These are phyloP conservation scores for Apodemia duryi DNA, from an alignment of 2,888 invertebrate genomes.

Conservation along the genomic window DNA sequence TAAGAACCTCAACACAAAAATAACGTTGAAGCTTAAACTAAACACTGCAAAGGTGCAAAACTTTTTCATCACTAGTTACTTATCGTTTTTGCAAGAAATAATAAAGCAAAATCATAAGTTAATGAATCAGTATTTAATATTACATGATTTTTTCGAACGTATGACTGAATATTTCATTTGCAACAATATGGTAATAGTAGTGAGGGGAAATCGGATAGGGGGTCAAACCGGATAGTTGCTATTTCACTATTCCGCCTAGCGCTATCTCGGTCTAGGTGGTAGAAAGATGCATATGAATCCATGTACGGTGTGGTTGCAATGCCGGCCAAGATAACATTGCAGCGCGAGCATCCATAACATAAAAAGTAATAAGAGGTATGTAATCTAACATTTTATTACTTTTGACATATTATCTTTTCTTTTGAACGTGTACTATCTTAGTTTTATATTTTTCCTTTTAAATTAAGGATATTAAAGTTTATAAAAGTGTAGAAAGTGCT, in stretches of 20 bases:
- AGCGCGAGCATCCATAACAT: neutral
- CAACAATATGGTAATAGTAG: neutral
- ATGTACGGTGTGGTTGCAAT: neutral
- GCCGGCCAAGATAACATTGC: neutral
- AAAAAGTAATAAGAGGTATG: neutral
- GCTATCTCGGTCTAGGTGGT: neutral
- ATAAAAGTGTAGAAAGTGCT: too few relatives aligned
- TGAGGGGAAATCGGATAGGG: constrained; percentile 1
- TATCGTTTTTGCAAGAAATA: too few relatives aligned
- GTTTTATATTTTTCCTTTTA: too few relatives aligned
- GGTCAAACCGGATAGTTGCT: neutral
- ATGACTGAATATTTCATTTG: too few relatives aligned
- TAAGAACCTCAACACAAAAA: too few relatives aligned
- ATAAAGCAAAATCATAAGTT: too few relatives aligned
- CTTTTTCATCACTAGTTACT: too few relatives aligned
- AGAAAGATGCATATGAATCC: neutral
- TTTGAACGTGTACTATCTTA: neutral
- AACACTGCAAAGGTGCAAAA: too few relatives aligned
- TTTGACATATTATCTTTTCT: neutral
- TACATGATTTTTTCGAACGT: too few relatives aligned
- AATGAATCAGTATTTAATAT: too few relatives aligned
- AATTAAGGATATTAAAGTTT: too few relatives aligned
- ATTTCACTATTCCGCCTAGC: neutral
- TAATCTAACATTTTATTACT: neutral
- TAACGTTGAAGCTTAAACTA: too few relatives aligned